Evolutionary conservation across 2,113 vertebrate genomes (phyloP), one percentile per base, ranked within the genome.

Genomic region (Chionis minor): DNA sequence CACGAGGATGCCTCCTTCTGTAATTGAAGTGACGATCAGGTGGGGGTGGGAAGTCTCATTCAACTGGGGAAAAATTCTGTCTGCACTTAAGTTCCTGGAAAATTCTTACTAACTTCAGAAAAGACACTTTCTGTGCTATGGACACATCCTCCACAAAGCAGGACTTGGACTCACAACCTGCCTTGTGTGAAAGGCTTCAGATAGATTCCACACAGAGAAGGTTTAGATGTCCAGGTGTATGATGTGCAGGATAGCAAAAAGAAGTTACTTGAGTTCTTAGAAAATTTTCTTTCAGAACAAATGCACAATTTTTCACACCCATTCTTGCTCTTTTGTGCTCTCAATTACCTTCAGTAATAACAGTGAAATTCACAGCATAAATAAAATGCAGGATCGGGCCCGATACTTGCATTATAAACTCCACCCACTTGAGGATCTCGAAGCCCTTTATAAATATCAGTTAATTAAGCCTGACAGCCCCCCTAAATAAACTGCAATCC

Each of bases 401-500:
- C 75, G 72, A 49, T 28, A 79, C 79, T 86, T 88, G 82, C 85
- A 74, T 71, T 86, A 55, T 28, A 92, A 93, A 95, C 87, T 63
- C 93, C 90, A 93, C 93, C 82, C 77, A 94, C 82, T 78, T 30
- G 87, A 96, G 86, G 78, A 88, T 95, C 92, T 88, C 7, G 8
- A 90, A 97, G 78, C 78, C 77, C 58, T 97, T 96, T 96, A 96
- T 91, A 97, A 96, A 96, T 89, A 96, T 88, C 89, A 90, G 91
- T 91, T 97, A 97, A 97, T 96, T 96, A 96, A 96, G 45, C 45
- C 78, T 95, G 96, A 97, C 97, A 97, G 85, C 71, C 84, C 91
- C 91, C 93, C 89, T 89, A 92, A 96, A 97, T 90, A 93, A 96
- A 90, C 87, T 88, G 94, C 91, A 90, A 3, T 66, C 65, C 32